Base-by-base conservation (phyloP, 92 coral and sea anemone genomes). In the Phenganax marumi region DNA sequence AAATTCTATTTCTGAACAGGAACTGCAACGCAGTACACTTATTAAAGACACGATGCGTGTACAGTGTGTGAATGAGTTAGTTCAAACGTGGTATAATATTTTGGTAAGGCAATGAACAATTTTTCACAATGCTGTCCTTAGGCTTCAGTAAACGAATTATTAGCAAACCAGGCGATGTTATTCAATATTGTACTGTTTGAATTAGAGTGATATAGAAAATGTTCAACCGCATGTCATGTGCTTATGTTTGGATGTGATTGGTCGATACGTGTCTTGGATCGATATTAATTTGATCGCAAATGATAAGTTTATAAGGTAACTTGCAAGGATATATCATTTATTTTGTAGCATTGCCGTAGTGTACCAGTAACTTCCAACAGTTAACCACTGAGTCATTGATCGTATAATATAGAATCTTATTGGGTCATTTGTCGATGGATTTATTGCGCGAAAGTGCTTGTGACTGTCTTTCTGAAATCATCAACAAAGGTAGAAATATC, bases 401-500 rank as follows among this genome's bases (percentile, higher is more conserved):
- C 14, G 25, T 77, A n/a, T n/a, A 49, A 53, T 52, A 19, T 57
- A 95, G 98, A 56, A 54, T 85, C 14, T 52, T 95, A 73, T 80
- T 95, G 50, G 75, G 84, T 50, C 93, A 91, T 62, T 86, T 92
- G 76, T 92, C 93, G 12, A 88, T 92, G 14, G 98, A 92, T 60
- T 92, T 89, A 33, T 90, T 95, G 46, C 84, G 97, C 14, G 98
- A 95, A 75, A 92, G 97, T 86, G 92, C 93, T 0, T 95, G 98
- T 86, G 98, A 95, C 77, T 95, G 98, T 68, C 90, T 95, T 47
- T 97, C 93, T 82, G 98, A 92, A 90, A 90, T 95, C 50, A 89
- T 95, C 26, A 87, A 89, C 74, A 95, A 95, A 88, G 98, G 82
- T 77, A 77, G 12, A 25, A 24, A 9, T 64, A 64, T 33, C 43